These are phyloP conservation scores for Syngnathus acus DNA, from an alignment of 2,797 vertebrate species.

Conservation along the genomic window DNA sequence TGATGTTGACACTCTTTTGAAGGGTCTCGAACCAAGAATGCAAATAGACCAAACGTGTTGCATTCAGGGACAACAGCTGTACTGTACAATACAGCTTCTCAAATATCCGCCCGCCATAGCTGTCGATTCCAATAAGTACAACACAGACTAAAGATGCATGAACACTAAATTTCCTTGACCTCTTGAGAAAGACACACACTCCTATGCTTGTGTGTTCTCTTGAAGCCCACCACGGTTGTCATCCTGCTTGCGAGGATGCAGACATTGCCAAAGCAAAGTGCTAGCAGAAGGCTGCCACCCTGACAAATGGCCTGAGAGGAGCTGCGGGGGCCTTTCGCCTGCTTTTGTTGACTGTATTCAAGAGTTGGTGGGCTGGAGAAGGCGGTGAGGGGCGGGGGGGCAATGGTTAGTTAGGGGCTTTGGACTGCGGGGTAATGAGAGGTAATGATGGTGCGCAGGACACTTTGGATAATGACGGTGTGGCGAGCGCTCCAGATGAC, in stretches of 20 bases:
- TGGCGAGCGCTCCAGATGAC: slow-evolving; percentile 59
- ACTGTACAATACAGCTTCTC: neutral
- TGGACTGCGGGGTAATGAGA: slow-evolving; percentile 61
- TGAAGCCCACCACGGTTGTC: slow-evolving; percentile 17
- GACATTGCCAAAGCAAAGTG: slow-evolving; percentile 38
- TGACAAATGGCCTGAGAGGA: slow-evolving; percentile 43
- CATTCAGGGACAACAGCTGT: neutral
- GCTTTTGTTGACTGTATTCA: slow-evolving; percentile 41
- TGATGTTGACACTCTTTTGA: neutral
- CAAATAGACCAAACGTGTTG: neutral
- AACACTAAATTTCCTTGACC: too few species aligned
- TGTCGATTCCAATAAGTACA: neutral
- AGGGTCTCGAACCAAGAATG: neutral
- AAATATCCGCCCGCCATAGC: neutral
- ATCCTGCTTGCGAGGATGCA: slow-evolving; percentile 34
- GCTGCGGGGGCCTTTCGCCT: slow-evolving; percentile 51
- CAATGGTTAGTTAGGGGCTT: slow-evolving; percentile 23
- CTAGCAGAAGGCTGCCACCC: slow-evolving; percentile 38
- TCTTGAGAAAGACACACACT: neutral
- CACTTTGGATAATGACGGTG: slow-evolving; percentile 66
- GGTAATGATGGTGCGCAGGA: slow-evolving; percentile 66
- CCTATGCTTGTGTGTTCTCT: slow-evolving; percentile 11
- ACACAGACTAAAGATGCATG: neutral
- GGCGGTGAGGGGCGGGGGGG: neutral
- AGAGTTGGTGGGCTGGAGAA: slow-evolving; percentile 17